Conservation (phyloP, 2,113 vertebrate genomes). For the Malurus melanocephalus region DNA sequence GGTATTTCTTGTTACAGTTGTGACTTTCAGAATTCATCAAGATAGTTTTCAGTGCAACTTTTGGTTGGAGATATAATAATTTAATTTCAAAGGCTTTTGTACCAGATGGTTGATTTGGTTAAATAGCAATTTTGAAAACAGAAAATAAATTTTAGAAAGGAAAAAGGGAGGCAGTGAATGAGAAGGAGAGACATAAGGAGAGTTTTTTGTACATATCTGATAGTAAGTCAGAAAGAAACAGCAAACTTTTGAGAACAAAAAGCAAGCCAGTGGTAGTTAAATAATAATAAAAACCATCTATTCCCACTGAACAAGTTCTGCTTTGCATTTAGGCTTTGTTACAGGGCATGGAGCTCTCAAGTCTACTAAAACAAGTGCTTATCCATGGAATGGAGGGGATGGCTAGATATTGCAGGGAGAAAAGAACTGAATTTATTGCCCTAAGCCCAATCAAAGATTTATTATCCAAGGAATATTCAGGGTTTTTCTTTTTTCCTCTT, state of each 20-base stretch:
- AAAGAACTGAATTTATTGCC: background rate
- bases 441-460: background rate
- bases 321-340: background rate
- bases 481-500: background rate
- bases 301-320: background rate
- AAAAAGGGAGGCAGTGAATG: background rate
- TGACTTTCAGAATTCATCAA: background rate
- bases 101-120: background rate
- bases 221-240: background rate
- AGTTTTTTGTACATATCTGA: background rate
- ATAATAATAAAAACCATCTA: background rate
- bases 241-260: background rate
- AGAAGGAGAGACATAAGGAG: background rate
- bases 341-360: background rate
- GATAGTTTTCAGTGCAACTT: background rate
- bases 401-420: background rate
- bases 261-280: background rate
- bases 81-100: background rate
- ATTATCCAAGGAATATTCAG: background rate
- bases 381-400: background rate
- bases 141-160: background rate
- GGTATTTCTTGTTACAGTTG: background rate
- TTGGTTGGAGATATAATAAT: background rate
- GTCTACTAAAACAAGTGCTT: background rate
- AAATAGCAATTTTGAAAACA: background rate